A percentile compares a stretch with the other conserved stretches of the same genome.
phyloP scores from a whole-genome alignment of 2,888 invertebrate genomes.

The Pseudococcus longispinus region DNA sequence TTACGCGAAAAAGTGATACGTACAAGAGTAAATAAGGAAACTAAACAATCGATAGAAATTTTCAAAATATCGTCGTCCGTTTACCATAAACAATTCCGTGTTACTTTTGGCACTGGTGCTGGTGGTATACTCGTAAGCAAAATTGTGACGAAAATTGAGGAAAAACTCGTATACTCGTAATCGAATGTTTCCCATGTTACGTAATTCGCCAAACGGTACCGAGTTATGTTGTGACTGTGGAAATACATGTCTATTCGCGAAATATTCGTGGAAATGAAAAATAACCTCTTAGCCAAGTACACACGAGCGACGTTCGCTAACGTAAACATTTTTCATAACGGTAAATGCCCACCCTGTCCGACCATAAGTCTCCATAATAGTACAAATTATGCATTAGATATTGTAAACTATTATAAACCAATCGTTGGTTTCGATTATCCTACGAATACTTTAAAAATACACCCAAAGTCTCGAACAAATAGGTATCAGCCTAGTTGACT shows the following conservation, averaged over 20 bases:
- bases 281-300: background rate
- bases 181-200: constrained; percentile 15
- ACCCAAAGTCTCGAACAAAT: no score
- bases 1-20: background rate
- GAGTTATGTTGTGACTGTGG: background rate
- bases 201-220: background rate
- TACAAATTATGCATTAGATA: background rate
- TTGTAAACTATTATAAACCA: background rate
- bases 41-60: background rate
- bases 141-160: background rate
- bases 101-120: background rate
- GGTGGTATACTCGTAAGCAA: background rate
- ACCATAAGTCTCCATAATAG: background rate
- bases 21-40: constrained; percentile 15
- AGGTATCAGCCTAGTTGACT: no score
- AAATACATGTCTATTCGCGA: background rate
- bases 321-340: constrained; percentile 26
- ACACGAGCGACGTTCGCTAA: background rate
- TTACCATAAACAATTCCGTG: background rate
- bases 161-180: background rate
- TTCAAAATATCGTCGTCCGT: background rate
- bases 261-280: constrained; percentile 31
- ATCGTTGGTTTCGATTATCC: background rate
- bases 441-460: no score
- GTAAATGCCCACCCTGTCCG: background rate